Percentiles rank a stretch among this genome's conserved stretches.
Conservation (phyloP, 2,888 invertebrate genomes). For the Orchesellides sinensis region DNA sequence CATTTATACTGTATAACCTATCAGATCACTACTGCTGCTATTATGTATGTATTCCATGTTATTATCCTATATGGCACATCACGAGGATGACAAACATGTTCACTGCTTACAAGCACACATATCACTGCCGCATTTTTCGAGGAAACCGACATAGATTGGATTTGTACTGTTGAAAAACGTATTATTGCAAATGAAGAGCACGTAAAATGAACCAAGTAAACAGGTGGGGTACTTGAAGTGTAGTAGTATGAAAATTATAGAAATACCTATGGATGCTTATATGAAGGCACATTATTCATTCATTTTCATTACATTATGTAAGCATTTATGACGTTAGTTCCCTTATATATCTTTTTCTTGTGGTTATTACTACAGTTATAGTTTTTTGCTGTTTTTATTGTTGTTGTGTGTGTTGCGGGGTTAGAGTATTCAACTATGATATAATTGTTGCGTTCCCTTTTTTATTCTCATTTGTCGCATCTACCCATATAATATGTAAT, state of each 20-base stretch:
- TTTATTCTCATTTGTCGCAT: slow-evolving; percentile 53
- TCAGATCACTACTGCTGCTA: background rate
- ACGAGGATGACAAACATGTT: slow-evolving; percentile 15
- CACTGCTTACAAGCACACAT: background rate
- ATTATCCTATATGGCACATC: slow-evolving; percentile 10
- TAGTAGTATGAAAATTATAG: slow-evolving; percentile 3
- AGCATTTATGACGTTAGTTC: slow-evolving; percentile 48
- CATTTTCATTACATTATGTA: slow-evolving; percentile 61
- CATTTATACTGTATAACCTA: slow-evolving; percentile 1
- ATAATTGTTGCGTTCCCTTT: slow-evolving; percentile 66
- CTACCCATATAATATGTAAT: background rate
- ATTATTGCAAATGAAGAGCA: slow-evolving; percentile 16
- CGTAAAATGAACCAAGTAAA: slow-evolving; percentile 21
- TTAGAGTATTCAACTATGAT: slow-evolving; percentile 37
- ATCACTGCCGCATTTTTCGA: slow-evolving; percentile 47
- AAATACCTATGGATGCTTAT: slow-evolving; percentile 3
- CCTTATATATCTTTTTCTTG: slow-evolving; percentile 34
- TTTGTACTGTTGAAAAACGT: slow-evolving; percentile 6
- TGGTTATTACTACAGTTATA: slow-evolving; percentile 13
- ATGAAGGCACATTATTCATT: slow-evolving; percentile 50
- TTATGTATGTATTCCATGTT: background rate
- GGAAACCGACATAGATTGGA: slow-evolving; percentile 59
- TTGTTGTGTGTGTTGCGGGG: background rate
- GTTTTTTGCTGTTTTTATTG: background rate
- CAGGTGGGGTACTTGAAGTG: slow-evolving; percentile 51